phyloP scores from a whole-genome alignment of 2,888 invertebrate species.

The Fissipunctia ypsillon region DNA sequence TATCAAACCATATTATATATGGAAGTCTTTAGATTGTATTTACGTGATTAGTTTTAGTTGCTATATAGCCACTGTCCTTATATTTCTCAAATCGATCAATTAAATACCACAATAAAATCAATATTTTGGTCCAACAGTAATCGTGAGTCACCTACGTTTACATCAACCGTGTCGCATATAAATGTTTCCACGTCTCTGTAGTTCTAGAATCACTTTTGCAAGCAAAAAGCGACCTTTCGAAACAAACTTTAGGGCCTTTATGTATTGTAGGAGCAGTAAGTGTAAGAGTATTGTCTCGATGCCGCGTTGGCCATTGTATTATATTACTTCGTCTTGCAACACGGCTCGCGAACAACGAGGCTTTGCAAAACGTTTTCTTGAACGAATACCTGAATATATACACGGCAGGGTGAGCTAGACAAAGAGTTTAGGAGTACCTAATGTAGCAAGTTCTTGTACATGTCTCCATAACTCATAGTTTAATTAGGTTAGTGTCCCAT shows the following conservation, averaged over 20 bases:
- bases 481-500: slow-evolving; percentile 40
- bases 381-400: slow-evolving; percentile 66
- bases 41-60: slow-evolving; percentile 4
- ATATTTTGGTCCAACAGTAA: slow-evolving; percentile 48
- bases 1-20: slow-evolving; percentile 5
- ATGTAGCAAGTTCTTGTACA: slow-evolving; percentile 19
- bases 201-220: slow-evolving; percentile 41
- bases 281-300: slow-evolving; percentile 81
- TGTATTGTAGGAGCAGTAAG: slow-evolving; percentile 70
- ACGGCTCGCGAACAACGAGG: slow-evolving; percentile 78
- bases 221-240: slow-evolving; percentile 61
- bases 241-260: slow-evolving; percentile 63
- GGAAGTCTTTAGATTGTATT: neutral
- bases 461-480: slow-evolving; percentile 6
- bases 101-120: slow-evolving; percentile 30
- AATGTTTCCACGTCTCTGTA: slow-evolving; percentile 40
- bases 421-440: slow-evolving; percentile 42
- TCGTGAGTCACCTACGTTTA: slow-evolving; percentile 56
- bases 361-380: slow-evolving; percentile 79
- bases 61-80: neutral
- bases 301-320: slow-evolving; percentile 81
- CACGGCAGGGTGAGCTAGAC: slow-evolving; percentile 47
- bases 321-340: slow-evolving; percentile 81
- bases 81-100: neutral
- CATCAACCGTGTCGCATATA: slow-evolving; percentile 53